Percentiles rank a stretch among this genome's conserved stretches.
Conservation (phyloP, 2,888 invertebrate species). For the Campopleginae sp. region DNA sequence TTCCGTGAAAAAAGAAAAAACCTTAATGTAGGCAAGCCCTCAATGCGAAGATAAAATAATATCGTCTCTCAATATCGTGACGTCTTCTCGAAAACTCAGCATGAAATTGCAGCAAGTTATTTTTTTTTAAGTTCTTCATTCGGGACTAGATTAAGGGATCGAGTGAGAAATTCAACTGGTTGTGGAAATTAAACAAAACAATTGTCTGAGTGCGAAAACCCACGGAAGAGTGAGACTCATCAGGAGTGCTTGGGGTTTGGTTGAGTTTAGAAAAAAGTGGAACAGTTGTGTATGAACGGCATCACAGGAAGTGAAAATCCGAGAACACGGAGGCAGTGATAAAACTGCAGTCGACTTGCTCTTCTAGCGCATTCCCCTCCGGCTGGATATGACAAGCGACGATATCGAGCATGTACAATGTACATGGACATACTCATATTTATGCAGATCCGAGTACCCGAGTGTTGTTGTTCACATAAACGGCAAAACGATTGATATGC, state of each 20-base stretch:
- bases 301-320: slow-evolving; percentile 5
- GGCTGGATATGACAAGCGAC: slow-evolving; percentile 42
- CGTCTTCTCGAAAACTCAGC: too few relatives aligned
- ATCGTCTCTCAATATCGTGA: too few relatives aligned
- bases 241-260: background rate
- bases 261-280: background rate
- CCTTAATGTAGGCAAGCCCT: too few relatives aligned
- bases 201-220: background rate
- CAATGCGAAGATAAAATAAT: too few relatives aligned
- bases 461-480: slow-evolving; percentile 30
- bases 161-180: background rate
- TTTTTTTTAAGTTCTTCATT: background rate
- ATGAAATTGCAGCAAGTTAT: too few relatives aligned
- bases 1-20: too few relatives aligned
- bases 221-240: background rate
- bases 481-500: slow-evolving; percentile 7
- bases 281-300: background rate
- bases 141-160: background rate
- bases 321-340: slow-evolving; percentile 40
- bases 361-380: slow-evolving; percentile 31
- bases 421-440: background rate
- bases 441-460: background rate
- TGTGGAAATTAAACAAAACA: background rate
- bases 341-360: slow-evolving; percentile 57
- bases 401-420: slow-evolving; percentile 12